A percentile compares a stretch with the other conserved stretches of the same genome.
These are phyloP conservation scores for Chironomus tepperi DNA, from an alignment of 1,140 invertebrate species.

Conservation along the genomic window DNA sequence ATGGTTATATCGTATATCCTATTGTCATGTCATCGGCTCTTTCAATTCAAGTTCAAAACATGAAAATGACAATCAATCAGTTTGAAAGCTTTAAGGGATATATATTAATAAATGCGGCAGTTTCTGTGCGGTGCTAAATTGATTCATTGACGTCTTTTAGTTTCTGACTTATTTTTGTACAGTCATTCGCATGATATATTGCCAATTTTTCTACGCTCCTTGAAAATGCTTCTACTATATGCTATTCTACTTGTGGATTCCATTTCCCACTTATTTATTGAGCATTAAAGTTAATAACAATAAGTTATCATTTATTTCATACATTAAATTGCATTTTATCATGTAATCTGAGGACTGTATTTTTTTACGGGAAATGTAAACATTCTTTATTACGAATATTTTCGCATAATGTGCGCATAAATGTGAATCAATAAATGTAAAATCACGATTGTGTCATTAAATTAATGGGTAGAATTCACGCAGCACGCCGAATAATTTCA, in stretches of 20 bases:
- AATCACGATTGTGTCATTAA: conserved; percentile 12
- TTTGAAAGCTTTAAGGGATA: too few relatives aligned
- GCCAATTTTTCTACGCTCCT: neutral
- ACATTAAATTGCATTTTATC: too few relatives aligned
- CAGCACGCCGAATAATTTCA: neutral
- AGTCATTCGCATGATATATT: neutral
- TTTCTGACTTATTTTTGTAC: neutral
- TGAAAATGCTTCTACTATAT: too few relatives aligned
- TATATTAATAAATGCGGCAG: too few relatives aligned
- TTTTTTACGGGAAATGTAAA: too few relatives aligned
- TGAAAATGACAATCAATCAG: too few relatives aligned
- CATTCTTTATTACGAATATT: too few relatives aligned
- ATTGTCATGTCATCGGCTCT: neutral
- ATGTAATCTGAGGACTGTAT: too few relatives aligned
- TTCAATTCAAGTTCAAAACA: neutral
- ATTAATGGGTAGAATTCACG: conserved; percentile 3
- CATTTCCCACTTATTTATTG: too few relatives aligned
- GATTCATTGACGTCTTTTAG: conserved; percentile 6
- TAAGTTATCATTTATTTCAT: too few relatives aligned
- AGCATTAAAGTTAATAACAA: too few relatives aligned
- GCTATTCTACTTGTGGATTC: too few relatives aligned
- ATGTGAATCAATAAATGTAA: neutral
- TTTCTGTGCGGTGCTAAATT: neutral
- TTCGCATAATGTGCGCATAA: neutral
- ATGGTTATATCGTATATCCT: neutral